phyloP scores from a whole-genome alignment of 2,113 vertebrate genomes.

The Caretta caretta region DNA sequence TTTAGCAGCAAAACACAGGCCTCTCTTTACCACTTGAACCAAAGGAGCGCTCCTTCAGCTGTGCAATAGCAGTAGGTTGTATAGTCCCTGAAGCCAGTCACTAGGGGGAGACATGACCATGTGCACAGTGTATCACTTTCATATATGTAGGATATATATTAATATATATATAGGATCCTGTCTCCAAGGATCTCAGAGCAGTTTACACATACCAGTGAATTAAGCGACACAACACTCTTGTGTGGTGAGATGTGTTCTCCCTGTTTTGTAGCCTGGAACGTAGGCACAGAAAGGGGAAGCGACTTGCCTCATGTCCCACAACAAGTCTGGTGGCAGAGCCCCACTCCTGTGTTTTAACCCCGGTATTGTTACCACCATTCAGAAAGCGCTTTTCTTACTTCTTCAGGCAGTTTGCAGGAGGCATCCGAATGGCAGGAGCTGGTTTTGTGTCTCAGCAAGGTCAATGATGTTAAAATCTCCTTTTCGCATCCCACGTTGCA shows the following conservation, averaged over 20 bases:
- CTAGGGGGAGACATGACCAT: background rate
- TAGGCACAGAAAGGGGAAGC: background rate
- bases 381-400: background rate
- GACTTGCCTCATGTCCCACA: background rate
- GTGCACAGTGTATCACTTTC: too few species aligned
- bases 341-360: background rate
- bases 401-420: background rate
- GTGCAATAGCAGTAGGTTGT: background rate
- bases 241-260: background rate
- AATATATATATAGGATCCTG: too few species aligned
- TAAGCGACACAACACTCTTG: background rate
- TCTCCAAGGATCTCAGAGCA: too few species aligned
- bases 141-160: too few species aligned
- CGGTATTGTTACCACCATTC: background rate
- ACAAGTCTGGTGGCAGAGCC: background rate
- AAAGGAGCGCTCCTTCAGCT: background rate
- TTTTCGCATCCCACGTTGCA: background rate
- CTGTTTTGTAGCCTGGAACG: background rate
- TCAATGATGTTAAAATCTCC: background rate
- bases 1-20: background rate
- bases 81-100: too few species aligned
- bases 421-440: background rate
- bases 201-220: background rate
- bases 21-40: rapidly evolving
- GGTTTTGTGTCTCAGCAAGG: background rate